Percentiles rank a stretch among this genome's conserved stretches.
Conservation (phyloP, 2,113 vertebrate species). For the Ceyx margarethae region DNA sequence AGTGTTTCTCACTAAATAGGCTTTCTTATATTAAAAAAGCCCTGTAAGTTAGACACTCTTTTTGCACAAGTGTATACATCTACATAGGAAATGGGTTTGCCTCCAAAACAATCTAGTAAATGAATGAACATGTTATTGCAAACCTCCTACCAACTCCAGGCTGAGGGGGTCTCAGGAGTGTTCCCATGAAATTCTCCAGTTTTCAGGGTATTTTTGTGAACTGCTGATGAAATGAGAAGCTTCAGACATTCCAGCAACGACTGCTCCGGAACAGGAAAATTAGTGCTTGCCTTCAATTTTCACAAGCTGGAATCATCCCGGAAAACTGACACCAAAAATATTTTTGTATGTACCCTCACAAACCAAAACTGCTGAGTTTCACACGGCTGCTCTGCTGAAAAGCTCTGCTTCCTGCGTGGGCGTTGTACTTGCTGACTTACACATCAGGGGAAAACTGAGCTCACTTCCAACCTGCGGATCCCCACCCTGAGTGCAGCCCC, state of each 20-base stretch:
- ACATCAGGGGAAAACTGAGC: not conserved
- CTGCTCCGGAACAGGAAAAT: not conserved
- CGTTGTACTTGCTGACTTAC: not conserved
- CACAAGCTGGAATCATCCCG: not conserved
- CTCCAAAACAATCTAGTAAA: slow-evolving; percentile 29
- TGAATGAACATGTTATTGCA: slow-evolving; percentile 31
- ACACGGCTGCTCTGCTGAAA: not conserved
- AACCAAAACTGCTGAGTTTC: slow-evolving; percentile 52
- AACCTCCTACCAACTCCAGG: slow-evolving; percentile 19
- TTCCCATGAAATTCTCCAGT: slow-evolving; percentile 24
- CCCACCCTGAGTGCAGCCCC: not conserved
- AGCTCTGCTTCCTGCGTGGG: slow-evolving; percentile 31
- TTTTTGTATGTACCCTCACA: slow-evolving; percentile 32
- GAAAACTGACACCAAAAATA: slow-evolving; percentile 58
- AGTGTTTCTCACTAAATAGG: not conserved
- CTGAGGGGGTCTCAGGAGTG: not conserved
- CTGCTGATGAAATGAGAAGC: not conserved
- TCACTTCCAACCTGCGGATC: fast-evolving
- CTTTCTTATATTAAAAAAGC: not conserved
- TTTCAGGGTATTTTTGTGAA: not conserved
- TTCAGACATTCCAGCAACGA: not conserved
- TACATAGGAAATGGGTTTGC: slow-evolving; percentile 10
- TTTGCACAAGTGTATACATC: not conserved
- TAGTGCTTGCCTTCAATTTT: slow-evolving; percentile 27
- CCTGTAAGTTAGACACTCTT: not conserved